These are phyloP conservation scores for Tetragnatha versicolor DNA, from an alignment of 1,140 invertebrate species.

Conservation along the genomic window DNA sequence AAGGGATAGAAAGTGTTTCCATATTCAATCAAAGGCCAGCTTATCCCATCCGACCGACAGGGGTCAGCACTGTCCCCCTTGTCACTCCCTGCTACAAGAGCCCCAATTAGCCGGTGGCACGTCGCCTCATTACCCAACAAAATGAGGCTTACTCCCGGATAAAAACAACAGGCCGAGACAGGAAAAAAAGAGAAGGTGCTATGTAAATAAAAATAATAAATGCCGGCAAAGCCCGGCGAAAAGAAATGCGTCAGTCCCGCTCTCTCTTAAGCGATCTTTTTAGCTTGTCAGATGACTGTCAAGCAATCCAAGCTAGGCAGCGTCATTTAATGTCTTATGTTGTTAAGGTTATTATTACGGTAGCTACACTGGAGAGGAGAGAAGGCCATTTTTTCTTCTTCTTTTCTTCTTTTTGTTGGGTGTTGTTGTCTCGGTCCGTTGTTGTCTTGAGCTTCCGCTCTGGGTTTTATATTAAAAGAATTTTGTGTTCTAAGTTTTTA, in stretches of 20 bases:
- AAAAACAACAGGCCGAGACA: constrained; percentile 24
- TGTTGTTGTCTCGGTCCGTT: no score
- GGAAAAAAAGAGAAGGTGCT: constrained; percentile 17
- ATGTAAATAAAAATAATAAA: constrained; percentile 53
- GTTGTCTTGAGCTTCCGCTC: background rate
- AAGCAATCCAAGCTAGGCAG: background rate
- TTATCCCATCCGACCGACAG: constrained; percentile 31
- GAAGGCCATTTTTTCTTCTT: constrained; percentile 4
- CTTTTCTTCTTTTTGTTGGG: no score
- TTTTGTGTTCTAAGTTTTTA: constrained; percentile 41
- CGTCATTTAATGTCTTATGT: constrained; percentile 49
- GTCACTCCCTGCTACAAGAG: background rate
- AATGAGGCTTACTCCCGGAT: constrained; percentile 24
- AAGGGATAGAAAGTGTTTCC: background rate
- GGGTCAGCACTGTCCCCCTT: constrained; percentile 16
- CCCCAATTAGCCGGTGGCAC: constrained; percentile 43
- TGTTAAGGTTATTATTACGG: constrained; percentile 49
- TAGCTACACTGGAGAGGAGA: constrained; percentile 8
- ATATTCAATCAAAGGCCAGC: constrained; percentile 26
- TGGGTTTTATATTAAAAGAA: constrained; percentile 52
- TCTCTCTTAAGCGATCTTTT: constrained; percentile 49
- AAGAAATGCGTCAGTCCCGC: background rate
- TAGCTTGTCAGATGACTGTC: constrained; percentile 55
- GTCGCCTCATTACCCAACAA: constrained; percentile 43
- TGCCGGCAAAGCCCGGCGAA: background rate